Evolutionary conservation across 2,888 invertebrate genomes (phyloP), one percentile per base, ranked within the genome.

Genomic region (Thera britannica): DNA sequence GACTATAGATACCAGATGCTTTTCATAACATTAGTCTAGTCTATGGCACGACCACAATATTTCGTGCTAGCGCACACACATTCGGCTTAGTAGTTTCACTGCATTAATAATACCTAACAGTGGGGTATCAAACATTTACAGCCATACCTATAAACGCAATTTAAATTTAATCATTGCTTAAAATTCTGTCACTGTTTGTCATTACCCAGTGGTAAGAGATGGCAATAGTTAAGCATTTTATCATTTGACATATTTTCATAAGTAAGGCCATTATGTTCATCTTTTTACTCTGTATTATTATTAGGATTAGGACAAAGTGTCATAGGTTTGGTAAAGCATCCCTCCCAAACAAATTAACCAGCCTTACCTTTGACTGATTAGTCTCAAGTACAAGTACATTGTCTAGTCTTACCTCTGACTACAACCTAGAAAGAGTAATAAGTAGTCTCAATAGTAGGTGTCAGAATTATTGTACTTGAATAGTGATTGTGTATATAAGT

Each of bases 41-140:
- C 77, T 77, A 81, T 78, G 72, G 75, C 77, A 80, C 68, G 73
- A 73, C 74, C 77, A 67, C 75, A 79, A 73, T 69, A 75, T 79
- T 77, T 80, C 83, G 81, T 84, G 78, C 77, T 79, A 82, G 84
- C 87, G 80, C 88, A 88, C 90, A 90, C 89, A 83, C 89, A 89
- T 62, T 83, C 88, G 86, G 87, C 68, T 74, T 73, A 66, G 3
- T 57, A 57, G 23, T 57, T 57, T 57, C 3, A 44, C 8, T 58
- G 58, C 58, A 58, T 51, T 9, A 8, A 9, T 8, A 8, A 7
- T 6, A 44, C 7, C 8, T 7, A 44, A 44, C 8, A 44, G 7
- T 62, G 52, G 58, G 54, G 61, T 44, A 7, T 61, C 35, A 52
- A 35, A 66, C 35, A 38, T 35, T 48, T 60, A 34, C 11, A 34